Conservation (phyloP, 2,113 vertebrate species). For the Dendrocopos noguchii region DNA sequence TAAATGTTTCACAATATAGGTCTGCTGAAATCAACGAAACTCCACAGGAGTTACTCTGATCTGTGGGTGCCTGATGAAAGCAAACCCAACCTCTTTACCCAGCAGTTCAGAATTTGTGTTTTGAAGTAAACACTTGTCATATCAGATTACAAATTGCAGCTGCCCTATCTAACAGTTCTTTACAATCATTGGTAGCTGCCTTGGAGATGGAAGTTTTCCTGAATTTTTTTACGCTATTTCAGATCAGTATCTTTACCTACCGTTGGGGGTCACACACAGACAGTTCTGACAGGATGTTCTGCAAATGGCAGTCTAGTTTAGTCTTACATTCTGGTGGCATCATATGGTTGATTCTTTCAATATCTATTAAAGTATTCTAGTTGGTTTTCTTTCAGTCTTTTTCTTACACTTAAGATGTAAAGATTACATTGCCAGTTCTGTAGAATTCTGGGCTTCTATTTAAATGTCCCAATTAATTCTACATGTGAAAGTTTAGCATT, state of each 20-base stretch:
- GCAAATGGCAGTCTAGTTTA: neutral
- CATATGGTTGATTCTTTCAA: neutral
- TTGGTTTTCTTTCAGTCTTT: neutral
- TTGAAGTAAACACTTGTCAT: neutral
- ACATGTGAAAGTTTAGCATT: neutral
- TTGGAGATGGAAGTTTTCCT: neutral
- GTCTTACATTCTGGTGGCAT: neutral
- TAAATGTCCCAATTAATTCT: neutral
- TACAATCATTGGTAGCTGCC: neutral
- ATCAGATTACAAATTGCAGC: neutral
- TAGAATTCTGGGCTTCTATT: neutral
- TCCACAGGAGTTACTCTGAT: neutral
- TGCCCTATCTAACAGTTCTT: neutral
- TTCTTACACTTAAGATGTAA: neutral
- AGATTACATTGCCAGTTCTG: neutral
- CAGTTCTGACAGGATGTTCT: neutral
- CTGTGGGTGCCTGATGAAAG: neutral
- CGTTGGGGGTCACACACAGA: neutral
- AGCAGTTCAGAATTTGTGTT: neutral
- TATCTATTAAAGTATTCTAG: neutral
- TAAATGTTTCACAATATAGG: neutral
- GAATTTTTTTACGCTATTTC: neutral
- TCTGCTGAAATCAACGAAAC: neutral
- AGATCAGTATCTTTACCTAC: neutral
- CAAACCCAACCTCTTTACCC: neutral